A percentile compares a stretch with the other conserved stretches of the same genome.
Evolutionary conservation across 2,888 invertebrate species (phyloP).

Genomic region (Schizotus pectinicornis): DNA sequence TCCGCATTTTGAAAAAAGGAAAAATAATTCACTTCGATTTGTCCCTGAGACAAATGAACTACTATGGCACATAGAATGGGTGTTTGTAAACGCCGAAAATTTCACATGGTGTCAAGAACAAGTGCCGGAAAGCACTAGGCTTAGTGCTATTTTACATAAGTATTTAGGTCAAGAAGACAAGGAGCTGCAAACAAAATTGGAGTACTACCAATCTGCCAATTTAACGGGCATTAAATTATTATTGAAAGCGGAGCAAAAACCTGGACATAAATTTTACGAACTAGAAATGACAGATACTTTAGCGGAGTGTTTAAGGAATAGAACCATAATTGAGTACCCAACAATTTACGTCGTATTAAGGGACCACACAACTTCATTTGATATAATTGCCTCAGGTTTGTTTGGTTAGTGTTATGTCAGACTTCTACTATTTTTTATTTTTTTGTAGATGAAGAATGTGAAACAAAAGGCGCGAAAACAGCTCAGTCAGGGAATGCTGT

Average conservation of each 20-base stretch:
- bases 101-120: slow-evolving; percentile 68
- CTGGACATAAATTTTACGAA: slow-evolving; percentile 73
- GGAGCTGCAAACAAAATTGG: slow-evolving; percentile 62
- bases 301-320: slow-evolving; percentile 72
- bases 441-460: slow-evolving; percentile 41
- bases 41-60: slow-evolving; percentile 71
- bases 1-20: slow-evolving; percentile 73
- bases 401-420: too few species aligned
- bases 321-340: slow-evolving; percentile 83
- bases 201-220: slow-evolving; percentile 72
- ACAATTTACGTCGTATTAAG: slow-evolving; percentile 72
- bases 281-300: slow-evolving; percentile 69
- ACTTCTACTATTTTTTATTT: slow-evolving; percentile 1
- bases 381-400: slow-evolving; percentile 54
- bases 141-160: slow-evolving; percentile 68
- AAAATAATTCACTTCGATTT: slow-evolving; percentile 73
- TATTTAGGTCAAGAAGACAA: slow-evolving; percentile 63
- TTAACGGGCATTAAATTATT: slow-evolving; percentile 69
- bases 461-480: slow-evolving; percentile 32
- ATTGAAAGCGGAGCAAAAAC: slow-evolving; percentile 68
- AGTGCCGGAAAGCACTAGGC: slow-evolving; percentile 68
- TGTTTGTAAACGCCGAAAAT: slow-evolving; percentile 76
- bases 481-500: slow-evolving; percentile 44
- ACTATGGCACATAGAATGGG: slow-evolving; percentile 83
- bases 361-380: slow-evolving; percentile 68